Conservation (phyloP, 2,797 vertebrate genomes). For the Thunnus albacares region DNA sequence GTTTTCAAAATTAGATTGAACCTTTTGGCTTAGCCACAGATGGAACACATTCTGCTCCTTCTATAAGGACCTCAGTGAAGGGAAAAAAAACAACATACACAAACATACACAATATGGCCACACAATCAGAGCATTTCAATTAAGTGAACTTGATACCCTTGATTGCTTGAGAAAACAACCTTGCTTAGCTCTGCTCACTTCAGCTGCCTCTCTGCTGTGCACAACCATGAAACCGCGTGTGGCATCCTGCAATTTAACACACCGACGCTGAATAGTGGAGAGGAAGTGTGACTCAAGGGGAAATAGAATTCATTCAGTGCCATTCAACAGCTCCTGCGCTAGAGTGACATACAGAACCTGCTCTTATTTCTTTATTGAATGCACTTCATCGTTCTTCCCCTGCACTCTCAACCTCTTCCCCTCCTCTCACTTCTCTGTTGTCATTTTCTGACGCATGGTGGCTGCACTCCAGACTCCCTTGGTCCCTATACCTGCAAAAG, state of each 20-base stretch:
- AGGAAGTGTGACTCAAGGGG: conserved; percentile 79
- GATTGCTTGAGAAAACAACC: conserved; percentile 75
- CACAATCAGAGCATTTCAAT: conserved; percentile 64
- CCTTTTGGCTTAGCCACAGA: conserved; percentile 51
- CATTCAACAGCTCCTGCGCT: conserved; percentile 70
- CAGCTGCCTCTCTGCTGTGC: conserved; percentile 67
- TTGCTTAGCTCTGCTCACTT: conserved; percentile 57
- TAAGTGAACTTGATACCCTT: conserved; percentile 71
- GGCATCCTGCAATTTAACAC: conserved; percentile 80
- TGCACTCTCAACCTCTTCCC: conserved; percentile 55
- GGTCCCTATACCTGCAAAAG: conserved; percentile 63
- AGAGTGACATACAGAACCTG: conserved; percentile 68
- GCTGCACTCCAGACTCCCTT: conserved; percentile 63
- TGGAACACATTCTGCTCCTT: conserved; percentile 50
- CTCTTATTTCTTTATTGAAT: conserved; percentile 67
- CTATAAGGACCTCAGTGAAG: conserved; percentile 10
- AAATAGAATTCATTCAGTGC: conserved; percentile 75
- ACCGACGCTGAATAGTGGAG: conserved; percentile 77
- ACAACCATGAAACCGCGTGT: conserved; percentile 78
- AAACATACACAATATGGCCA: conserved; percentile 58
- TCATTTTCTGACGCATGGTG: conserved; percentile 66
- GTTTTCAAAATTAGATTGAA: conserved; percentile 51
- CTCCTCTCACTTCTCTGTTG: conserved; percentile 58
- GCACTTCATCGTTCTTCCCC: conserved; percentile 46
- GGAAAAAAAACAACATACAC: conserved; percentile 17